Percentiles rank a stretch among this genome's conserved stretches.
These are phyloP conservation scores for Adelognathus sp. DNA, from an alignment of 2,888 invertebrate genomes.

Conservation along the genomic window DNA sequence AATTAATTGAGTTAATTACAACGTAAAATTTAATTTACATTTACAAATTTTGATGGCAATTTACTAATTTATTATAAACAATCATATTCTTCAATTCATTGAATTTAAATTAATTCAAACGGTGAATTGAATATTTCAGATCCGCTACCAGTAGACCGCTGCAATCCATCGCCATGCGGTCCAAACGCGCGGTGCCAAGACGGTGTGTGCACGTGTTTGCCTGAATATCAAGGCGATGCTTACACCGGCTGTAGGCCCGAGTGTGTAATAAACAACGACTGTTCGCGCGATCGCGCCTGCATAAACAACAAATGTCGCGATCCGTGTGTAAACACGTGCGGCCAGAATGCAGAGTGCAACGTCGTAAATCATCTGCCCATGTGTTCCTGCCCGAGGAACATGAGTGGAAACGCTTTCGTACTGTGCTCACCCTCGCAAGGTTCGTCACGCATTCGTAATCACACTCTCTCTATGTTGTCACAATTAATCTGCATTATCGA, in stretches of 20 bases:
- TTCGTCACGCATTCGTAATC: too few relatives aligned
- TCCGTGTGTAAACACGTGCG: conserved; percentile 90
- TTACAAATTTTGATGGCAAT: neutral
- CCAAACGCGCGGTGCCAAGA: conserved; percentile 85
- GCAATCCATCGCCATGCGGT: conserved; percentile 89
- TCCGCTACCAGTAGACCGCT: conserved; percentile 81
- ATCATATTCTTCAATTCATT: conserved; percentile 84
- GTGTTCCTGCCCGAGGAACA: conserved; percentile 85
- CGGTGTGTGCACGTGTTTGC: conserved; percentile 85
- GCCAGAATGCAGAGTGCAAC: conserved; percentile 87
- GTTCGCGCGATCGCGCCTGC: conserved; percentile 80
- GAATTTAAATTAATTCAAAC: conserved; percentile 83
- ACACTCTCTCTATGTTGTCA: too few relatives aligned
- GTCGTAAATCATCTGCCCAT: conserved; percentile 85
- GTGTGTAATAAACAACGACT: conserved; percentile 80
- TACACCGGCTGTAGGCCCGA: conserved; percentile 80
- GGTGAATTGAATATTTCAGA: conserved; percentile 54
- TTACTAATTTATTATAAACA: conserved; percentile 79
- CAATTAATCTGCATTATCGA: too few relatives aligned
- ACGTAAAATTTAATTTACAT: too few relatives aligned
- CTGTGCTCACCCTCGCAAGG: conserved; percentile 83
- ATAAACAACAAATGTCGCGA: conserved; percentile 81
- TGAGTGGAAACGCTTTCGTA: conserved; percentile 88
- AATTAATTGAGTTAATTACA: too few relatives aligned
- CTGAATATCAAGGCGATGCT: conserved; percentile 85